Percentiles rank a stretch among this genome's conserved stretches.
These are phyloP conservation scores for Geococcyx californianus DNA, from an alignment of 2,113 vertebrate genomes.

Conservation along the genomic window DNA sequence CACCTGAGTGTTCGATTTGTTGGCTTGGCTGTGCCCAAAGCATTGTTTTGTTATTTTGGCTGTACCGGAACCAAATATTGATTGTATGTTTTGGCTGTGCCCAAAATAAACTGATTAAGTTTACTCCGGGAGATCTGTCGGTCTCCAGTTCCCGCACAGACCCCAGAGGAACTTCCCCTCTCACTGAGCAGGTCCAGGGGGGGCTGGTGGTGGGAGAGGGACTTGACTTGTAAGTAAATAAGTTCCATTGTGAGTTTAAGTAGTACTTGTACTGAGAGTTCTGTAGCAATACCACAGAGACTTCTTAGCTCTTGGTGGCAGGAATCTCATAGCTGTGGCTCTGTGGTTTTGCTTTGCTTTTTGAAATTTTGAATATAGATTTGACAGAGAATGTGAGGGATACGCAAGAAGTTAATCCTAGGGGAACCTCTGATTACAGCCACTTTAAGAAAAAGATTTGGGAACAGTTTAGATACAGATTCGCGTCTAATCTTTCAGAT, in stretches of 20 bases:
- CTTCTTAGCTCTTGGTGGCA: background rate
- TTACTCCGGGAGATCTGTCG: too few relatives aligned
- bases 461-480: background rate
- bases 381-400: background rate
- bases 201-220: too few relatives aligned
- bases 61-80: too few relatives aligned
- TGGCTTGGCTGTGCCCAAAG: too few relatives aligned
- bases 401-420: background rate
- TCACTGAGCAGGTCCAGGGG: too few relatives aligned
- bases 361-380: background rate
- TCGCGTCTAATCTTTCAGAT: background rate
- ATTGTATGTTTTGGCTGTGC: too few relatives aligned
- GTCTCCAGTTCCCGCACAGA: too few relatives aligned
- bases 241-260: background rate
- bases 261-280: background rate
- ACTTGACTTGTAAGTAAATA: too few relatives aligned
- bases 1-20: too few relatives aligned
- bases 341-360: background rate
- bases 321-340: background rate
- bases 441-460: background rate
- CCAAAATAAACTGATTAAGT: too few relatives aligned
- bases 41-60: too few relatives aligned
- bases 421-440: background rate
- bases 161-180: too few relatives aligned
- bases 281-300: background rate